Evolutionary conservation across 2,797 vertebrate species (phyloP), one percentile per base, ranked within the genome.

Genomic region (Brotogeris chrysoptera): DNA sequence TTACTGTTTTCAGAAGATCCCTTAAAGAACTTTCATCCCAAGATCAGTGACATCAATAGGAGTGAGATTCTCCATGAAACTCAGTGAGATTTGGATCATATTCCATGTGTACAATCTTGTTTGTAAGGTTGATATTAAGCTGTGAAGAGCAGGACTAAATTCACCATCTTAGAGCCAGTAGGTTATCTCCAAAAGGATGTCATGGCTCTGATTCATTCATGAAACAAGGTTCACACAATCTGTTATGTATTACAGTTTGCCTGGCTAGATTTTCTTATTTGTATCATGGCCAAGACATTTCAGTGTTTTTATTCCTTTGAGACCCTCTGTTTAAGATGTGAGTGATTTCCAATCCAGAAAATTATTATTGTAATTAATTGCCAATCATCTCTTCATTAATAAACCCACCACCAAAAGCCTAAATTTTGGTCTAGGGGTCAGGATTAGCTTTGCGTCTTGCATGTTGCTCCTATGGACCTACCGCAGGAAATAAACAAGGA

Each of bases 141-240:
- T 96, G 95, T 86, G 87, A 96, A 88, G 76, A 90, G 32, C 32
- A 74, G 66, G 85, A 88, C 74, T 89, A 93, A 92, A 92, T 66
- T 90, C 90, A 95, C 73, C 66, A 70, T 95, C 28, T 86, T 70
- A 46, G 64, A 96, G 92, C 77, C 92, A 96, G 81, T 70, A 78
- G 95, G 64, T 64, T 88, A 86, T 90, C 80, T 88, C 76, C 81
- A 92, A 94, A 81, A 92, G 64, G 61, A 57, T 68, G 50, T 24
- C 82, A 89, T 80, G 61, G 53, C 65, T 95, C 95, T 90, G 92
- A 94, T 85, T 95, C 87, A 94, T 93, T 92, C 90, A 81, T 68
- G 76, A 71, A 94, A 83, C 28, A 84, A 83, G 25, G 83, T 66
- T 95, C 87, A 88, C 82, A 92, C 94, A 96, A 92, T 95, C 92